These are phyloP conservation scores for Aplocera efformata DNA, from an alignment of 2,888 invertebrate genomes.

Conservation along the genomic window DNA sequence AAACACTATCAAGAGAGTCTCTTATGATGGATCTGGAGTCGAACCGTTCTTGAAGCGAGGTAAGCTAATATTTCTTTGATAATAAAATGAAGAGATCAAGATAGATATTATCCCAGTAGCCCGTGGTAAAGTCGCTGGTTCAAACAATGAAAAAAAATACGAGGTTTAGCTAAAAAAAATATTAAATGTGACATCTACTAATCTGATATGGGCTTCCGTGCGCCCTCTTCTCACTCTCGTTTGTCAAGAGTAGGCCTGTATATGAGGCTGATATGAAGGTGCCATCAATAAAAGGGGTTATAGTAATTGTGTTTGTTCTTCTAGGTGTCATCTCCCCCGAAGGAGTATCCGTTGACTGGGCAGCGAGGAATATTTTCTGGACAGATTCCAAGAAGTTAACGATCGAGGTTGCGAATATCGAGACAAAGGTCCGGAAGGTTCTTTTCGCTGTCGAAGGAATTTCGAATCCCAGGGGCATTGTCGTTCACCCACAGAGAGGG, in stretches of 20 bases:
- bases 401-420: constrained; percentile 93
- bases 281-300: not conserved
- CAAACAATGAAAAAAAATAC: not conserved
- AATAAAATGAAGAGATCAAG: not conserved
- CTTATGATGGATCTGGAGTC: constrained; percentile 87
- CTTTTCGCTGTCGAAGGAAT: constrained; percentile 86
- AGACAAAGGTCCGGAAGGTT: constrained; percentile 86
- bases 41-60: constrained; percentile 76
- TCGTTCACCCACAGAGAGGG: constrained; percentile 94
- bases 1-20: constrained; percentile 86
- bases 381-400: constrained; percentile 94
- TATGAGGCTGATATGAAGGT: too few relatives aligned
- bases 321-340: constrained; percentile 92
- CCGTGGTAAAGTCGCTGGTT: too few relatives aligned
- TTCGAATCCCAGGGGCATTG: constrained; percentile 96
- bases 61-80: constrained; percentile 31
- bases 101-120: too few relatives aligned
- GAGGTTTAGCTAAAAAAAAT: too few relatives aligned
- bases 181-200: too few relatives aligned
- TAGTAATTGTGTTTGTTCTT: constrained; percentile 26
- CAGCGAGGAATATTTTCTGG: constrained; percentile 96
- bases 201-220: too few relatives aligned
- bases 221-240: too few relatives aligned
- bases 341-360: constrained; percentile 96
- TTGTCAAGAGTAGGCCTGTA: too few relatives aligned